phyloP scores from a whole-genome alignment of 2,888 invertebrate species.

The Pseudococcus longispinus region DNA sequence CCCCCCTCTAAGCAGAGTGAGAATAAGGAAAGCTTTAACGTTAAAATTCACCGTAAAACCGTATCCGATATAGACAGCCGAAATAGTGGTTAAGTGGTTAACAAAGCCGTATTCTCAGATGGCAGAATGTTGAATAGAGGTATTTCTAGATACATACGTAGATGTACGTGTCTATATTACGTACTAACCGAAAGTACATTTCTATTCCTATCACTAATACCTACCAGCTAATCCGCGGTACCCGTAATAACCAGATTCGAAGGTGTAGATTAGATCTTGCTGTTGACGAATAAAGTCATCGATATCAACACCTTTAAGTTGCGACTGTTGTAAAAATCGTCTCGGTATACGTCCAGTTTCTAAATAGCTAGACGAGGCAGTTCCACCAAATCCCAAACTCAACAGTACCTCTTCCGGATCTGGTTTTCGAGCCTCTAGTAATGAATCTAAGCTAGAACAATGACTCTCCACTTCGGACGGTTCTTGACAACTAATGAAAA shows the following conservation, averaged over 20 bases:
- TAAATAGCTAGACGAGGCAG: conserved; percentile 57
- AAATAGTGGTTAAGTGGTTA: too few relatives aligned
- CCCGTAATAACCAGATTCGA: conserved; percentile 78
- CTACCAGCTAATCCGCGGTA: conserved; percentile 79
- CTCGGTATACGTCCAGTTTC: conserved; percentile 79
- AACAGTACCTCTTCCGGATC: conserved; percentile 89
- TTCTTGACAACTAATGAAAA: conserved; percentile 51
- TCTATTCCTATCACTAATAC: conserved; percentile 49
- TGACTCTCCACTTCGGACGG: conserved; percentile 61
- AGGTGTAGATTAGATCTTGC: conserved; percentile 74
- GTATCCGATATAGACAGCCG: too few relatives aligned
- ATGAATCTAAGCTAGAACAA: conserved; percentile 73
- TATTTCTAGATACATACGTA: too few relatives aligned
- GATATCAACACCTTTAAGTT: conserved; percentile 78
- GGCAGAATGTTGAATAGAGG: too few relatives aligned
- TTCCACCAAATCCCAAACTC: conserved; percentile 76
- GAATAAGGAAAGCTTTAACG: too few relatives aligned
- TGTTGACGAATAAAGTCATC: conserved; percentile 78
- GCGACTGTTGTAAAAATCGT: conserved; percentile 81
- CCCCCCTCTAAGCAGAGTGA: too few relatives aligned
- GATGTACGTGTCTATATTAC: too few relatives aligned
- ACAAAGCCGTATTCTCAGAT: too few relatives aligned
- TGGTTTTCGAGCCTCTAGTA: conserved; percentile 81
- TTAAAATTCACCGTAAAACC: too few relatives aligned
- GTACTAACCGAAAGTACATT: too few relatives aligned